Evolutionary conservation across 2,113 vertebrate genomes (phyloP), one percentile per base, ranked within the genome.

Genomic region (Elephas maximus): DNA sequence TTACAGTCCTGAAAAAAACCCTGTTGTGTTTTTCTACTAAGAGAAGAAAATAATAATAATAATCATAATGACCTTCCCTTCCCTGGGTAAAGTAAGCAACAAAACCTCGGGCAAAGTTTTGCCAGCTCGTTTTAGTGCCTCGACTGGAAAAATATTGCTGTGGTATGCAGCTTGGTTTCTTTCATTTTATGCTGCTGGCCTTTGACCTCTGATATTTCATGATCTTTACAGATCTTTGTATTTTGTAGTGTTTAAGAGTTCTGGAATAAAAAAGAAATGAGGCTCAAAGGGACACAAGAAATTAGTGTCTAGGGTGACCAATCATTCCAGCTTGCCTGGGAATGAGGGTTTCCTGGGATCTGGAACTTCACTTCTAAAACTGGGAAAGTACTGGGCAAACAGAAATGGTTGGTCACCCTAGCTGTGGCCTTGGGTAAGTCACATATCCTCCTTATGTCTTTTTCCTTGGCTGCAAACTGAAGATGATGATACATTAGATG

Each of bases 41-140:
- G 48, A 48, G 10, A 48, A 48, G 48, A 48, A 48, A 48, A 48
- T 48, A 48, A 48, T 48, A 8, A 15, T 57, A 37, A 33, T 63
- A 73, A 33, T 33, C 23, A 17, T 57, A 37, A 33, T 63, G 67
- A 33, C 37, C 23, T 88, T 93, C 37, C 60, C 8, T 73, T 63
- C 53, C 53, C 12, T 11, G 9, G 23, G n/a, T 18, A 87, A 79
- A 96, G 44, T 33, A 65, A 89, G 77, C 51, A 87, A 76, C 48
- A 94, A 84, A 94, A 94, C 23, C 90, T 87, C 37, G 37, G 93
- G 41, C 12, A 92, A 94, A 78, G 30, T 51, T 92, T 80, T 63
- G 4, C 41, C 85, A 86, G 60, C 15, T 10, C 84, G 44, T 91
- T 93, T 93, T 76, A 95, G 53, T 0, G 88, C 7, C 8, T 69